Evolutionary conservation across 1,140 invertebrate species (phyloP), one percentile per base, ranked within the genome.

Genomic region (Rhopalosiphum padi): DNA sequence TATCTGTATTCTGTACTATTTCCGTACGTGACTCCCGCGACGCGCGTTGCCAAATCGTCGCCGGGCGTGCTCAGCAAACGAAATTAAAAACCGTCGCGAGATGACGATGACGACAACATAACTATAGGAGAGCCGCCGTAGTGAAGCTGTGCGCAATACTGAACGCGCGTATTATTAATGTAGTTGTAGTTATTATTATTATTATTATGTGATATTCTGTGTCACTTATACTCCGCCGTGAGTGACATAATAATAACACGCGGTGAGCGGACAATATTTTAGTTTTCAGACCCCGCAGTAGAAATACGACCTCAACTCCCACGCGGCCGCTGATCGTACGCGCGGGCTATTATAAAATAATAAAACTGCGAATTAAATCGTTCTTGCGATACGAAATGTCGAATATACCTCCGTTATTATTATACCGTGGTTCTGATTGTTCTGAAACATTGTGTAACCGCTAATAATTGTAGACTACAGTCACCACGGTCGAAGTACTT

Each of bases 181-280:
- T n/a, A 30, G 60, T 77, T 77, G n/a, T 77, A n/a, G 30, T 77
- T 60, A 25, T 30, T 41, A 41, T 68, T 68, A 68, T 68, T 68
- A 68, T 68, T 68, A 68, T 68, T 77, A 35, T 77, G 60, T n/a
- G 60, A 77, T 77, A 77, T 77, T 77, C 30, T n/a, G 60, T 77
- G 60, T 77, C 60, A 22, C 30, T 68, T n/a, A 68, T 68, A 68
- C 0, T 77, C 15, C 60, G 4, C 60, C 15, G n/a, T 0, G 60
- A 77, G 37, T 46, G 48, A 89, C 43, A 55, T 89, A 89, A 89
- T 88, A 87, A 87, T 48, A 77, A 37, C 86, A 48, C 15, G 83
- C 83, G 83, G 83, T 2, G 83, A 86, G 83, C 41, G 83, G 41
- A 30, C 41, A 46, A 86, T 86, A 77, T 77, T 77, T 77, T n/a